phyloP scores from a whole-genome alignment of 2,888 invertebrate species.

The Sialis lutaria region DNA sequence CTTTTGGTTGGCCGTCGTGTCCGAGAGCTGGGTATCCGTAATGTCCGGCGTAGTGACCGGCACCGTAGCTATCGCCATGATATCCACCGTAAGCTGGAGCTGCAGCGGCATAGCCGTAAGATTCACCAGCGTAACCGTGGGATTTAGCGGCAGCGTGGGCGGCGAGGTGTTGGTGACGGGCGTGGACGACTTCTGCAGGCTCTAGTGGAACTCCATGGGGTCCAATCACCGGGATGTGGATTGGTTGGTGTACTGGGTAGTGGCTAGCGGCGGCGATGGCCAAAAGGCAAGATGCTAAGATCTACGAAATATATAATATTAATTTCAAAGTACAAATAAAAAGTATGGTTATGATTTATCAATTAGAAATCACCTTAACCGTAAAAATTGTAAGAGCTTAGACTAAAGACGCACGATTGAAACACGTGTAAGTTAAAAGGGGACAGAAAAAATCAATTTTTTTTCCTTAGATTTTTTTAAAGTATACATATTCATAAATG shows the following conservation, averaged over 20 bases:
- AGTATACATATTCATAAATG: too few relatives aligned
- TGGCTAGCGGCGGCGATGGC: too few relatives aligned
- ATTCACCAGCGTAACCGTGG: neutral
- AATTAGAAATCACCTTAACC: too few relatives aligned
- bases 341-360: too few relatives aligned
- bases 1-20: constrained; percentile 5
- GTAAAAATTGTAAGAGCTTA: too few relatives aligned
- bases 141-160: constrained; percentile 1
- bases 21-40: neutral
- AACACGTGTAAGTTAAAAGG: too few relatives aligned
- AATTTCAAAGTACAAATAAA: too few relatives aligned
- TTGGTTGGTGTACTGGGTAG: neutral
- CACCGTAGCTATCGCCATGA: neutral
- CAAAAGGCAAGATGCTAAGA: too few relatives aligned
- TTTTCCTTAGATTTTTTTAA: too few relatives aligned
- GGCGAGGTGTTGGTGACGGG: constrained; percentile 1
- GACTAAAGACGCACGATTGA: too few relatives aligned
- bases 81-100: neutral
- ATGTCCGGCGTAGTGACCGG: neutral
- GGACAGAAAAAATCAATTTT: too few relatives aligned
- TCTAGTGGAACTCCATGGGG: constrained; percentile 5
- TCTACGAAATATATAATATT: too few relatives aligned
- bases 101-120: neutral
- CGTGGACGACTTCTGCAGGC: constrained; percentile 3
- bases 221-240: constrained; percentile 2